Conservation (phyloP, 2,797 vertebrate species). For the Hyperoplus immaculatus region DNA sequence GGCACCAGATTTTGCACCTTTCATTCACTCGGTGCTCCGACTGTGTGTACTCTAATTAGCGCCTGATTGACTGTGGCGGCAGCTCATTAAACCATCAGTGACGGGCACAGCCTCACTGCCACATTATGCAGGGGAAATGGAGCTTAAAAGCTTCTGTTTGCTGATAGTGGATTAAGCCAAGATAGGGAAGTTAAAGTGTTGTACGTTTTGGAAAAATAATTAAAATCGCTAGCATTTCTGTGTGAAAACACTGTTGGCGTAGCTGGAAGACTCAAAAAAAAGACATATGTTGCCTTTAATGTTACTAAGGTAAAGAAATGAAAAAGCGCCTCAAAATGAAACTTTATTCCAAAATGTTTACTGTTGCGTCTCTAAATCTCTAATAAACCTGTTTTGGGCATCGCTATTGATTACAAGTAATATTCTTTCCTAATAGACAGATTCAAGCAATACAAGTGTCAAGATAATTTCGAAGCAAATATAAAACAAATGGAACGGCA, state of each 20-base stretch:
- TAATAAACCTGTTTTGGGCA: not conserved
- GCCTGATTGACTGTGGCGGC: slow-evolving; percentile 1
- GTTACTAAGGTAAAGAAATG: not conserved
- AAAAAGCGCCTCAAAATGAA: not conserved
- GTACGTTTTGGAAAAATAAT: not conserved
- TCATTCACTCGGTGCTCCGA: slow-evolving; percentile 10
- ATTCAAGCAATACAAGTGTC: not conserved
- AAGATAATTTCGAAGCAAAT: not conserved
- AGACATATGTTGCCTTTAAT: not conserved
- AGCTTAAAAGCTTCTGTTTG: not conserved
- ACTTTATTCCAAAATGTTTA: no score
- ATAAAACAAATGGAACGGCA: not conserved
- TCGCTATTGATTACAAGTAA: not conserved
- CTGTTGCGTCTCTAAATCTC: not conserved
- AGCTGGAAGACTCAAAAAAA: no score
- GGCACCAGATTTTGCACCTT: slow-evolving; percentile 7
- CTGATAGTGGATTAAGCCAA: not conserved
- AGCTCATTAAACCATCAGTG: slow-evolving; percentile 17
- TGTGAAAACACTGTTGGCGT: no score
- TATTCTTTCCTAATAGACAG: not conserved
- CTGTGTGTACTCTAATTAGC: not conserved
- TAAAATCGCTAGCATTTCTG: not conserved
- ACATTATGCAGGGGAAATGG: not conserved
- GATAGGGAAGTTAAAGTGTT: not conserved
- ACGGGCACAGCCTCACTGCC: not conserved